Conservation (phyloP, 2,113 vertebrate species). For the Macquaria australasica region DNA sequence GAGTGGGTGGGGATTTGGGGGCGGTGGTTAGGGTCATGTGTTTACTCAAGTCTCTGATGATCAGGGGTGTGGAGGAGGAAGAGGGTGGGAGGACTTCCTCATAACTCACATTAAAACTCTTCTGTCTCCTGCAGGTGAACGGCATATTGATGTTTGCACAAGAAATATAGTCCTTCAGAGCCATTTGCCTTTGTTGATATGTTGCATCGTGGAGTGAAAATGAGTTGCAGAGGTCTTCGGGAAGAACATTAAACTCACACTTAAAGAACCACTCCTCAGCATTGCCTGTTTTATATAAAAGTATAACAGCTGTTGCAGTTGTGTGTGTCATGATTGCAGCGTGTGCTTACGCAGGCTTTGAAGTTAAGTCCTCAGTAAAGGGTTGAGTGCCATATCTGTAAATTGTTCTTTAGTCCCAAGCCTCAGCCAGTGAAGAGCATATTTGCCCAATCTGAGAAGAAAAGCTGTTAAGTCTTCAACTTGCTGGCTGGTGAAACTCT, state of each 20-base stretch:
- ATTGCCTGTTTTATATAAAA: constrained; percentile 1
- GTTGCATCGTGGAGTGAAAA: constrained; percentile 48
- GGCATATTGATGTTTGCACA: constrained; percentile 76
- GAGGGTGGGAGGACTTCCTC: constrained; percentile 42
- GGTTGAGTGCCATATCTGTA: constrained; percentile 14
- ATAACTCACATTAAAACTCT: constrained; percentile 75
- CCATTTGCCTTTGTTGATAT: constrained; percentile 66
- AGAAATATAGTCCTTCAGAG: constrained; percentile 71
- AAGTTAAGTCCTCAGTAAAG: constrained; percentile 12
- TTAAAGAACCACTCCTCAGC: background rate
- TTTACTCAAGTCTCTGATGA: constrained; percentile 24
- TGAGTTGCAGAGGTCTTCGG: constrained; percentile 27
- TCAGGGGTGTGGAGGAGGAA: constrained; percentile 36
- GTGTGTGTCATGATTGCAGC: constrained; percentile 1
- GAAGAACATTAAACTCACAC: constrained; percentile 2
- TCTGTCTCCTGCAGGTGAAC: constrained; percentile 61
- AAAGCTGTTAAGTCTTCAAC: background rate
- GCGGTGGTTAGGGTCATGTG: background rate
- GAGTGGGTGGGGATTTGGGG: background rate
- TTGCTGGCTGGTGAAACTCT: background rate
- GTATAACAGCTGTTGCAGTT: background rate
- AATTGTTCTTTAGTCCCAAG: background rate
- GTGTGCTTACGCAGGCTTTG: background rate
- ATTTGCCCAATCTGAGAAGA: constrained; percentile 5
- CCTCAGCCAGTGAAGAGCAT: constrained; percentile 4